phyloP scores from a whole-genome alignment of 2,113 vertebrate species.

The Pelecanoides urinatrix region DNA sequence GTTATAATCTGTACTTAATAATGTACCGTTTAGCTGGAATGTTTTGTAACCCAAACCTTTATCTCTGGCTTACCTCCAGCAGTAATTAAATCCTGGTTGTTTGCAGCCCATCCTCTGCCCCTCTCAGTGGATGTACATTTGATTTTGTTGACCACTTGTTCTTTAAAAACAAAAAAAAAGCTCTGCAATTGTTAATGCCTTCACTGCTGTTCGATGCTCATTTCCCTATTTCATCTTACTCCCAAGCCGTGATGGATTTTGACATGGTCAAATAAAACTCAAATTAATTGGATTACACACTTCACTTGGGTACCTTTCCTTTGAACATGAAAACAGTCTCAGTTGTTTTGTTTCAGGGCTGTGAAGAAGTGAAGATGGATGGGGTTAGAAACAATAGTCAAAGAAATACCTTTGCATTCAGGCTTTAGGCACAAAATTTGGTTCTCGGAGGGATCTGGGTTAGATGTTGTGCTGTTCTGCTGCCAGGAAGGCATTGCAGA shows the following conservation, averaged over 20 bases:
- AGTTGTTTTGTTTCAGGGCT: constrained; percentile 12
- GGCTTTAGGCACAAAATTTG: not conserved
- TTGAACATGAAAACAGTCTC: constrained; percentile 31
- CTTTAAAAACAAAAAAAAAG: not conserved
- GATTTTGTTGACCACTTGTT: not conserved
- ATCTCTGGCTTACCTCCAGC: not conserved
- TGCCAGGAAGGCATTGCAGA: not conserved
- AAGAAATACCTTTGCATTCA: constrained; percentile 20
- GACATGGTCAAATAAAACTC: constrained; percentile 59
- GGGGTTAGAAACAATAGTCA: not conserved
- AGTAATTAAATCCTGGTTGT: not conserved
- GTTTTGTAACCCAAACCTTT: not conserved
- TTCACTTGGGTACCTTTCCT: constrained; percentile 52
- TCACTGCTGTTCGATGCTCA: not conserved
- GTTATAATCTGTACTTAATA: not conserved
- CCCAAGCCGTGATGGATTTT: constrained; percentile 27
- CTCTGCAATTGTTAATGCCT: constrained; percentile 13
- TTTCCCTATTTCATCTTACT: constrained; percentile 18
- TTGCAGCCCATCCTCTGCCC: not conserved
- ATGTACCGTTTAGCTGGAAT: not conserved
- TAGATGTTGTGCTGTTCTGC: not conserved
- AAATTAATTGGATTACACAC: constrained; percentile 66
- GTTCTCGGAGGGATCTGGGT: not conserved
- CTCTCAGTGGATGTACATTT: not conserved
- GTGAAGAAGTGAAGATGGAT: not conserved